Base-by-base conservation (phyloP, 2,888 invertebrate species). In the Myathropa florea region DNA sequence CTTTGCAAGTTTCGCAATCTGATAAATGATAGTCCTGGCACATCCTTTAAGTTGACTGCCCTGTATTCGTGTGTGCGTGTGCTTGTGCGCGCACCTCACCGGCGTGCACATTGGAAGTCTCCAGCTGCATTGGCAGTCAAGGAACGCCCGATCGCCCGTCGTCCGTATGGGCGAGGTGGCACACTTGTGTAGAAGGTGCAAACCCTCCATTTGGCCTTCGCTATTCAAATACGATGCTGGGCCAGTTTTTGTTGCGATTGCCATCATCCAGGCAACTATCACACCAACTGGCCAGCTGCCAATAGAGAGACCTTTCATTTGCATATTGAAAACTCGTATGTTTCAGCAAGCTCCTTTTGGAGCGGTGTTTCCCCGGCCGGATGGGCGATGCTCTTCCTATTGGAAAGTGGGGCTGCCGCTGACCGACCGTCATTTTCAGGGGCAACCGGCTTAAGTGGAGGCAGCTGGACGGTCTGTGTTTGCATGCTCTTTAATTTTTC, bases 1-100 rank as follows among this genome's bases (percentile, higher is more conserved):
- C 82, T 86, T 86, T 86, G 85, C 85, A 78, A 85, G 82, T 86
- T 82, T 60, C 82, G 85, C 78, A 86, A 86, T 86, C 82, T 86
- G 85, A 82, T 86, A 82, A 86, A 86, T 82, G 73, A 86, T 86
- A 78, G 55, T 28, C 60, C 65, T 72, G 77, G 76, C 68, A 81
- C 81, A 85, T 85, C 82, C 85, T 85, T 70, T 70, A 82, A 78
- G 82, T 68, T 59, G 33, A 33, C 18, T 10, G 23, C 9, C 21
- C 9, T 28, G 63, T 53, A n/a, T 36, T 2, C 53, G 4, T 70
- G 24, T 23, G 30, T 39, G 46, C 3, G 33, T 46, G 55, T 53
- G 30, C 26, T 4, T 61, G 36, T 39, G 60, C 21, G 26, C 2
- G 28, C 6, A 28, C 39, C 55, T 30, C 61, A 36, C 36, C 23